phyloP scores from a whole-genome alignment of 2,113 vertebrate species.

The Myotis lucifugus region DNA sequence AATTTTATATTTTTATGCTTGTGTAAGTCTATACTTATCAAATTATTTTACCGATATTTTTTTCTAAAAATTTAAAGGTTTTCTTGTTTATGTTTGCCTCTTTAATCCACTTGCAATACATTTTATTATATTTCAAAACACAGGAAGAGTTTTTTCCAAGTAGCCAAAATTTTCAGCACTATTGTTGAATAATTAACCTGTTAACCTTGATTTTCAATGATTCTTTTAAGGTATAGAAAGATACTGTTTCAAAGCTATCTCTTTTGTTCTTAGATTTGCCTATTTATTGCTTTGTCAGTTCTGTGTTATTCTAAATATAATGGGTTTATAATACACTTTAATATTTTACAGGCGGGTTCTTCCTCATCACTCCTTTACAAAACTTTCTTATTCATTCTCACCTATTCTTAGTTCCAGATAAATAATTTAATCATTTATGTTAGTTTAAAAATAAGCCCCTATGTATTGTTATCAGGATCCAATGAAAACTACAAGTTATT shows the following conservation, averaged over 20 bases:
- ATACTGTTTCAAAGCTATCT: not conserved
- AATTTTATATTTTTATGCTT: not conserved
- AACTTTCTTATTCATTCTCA: not conserved
- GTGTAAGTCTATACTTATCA: not conserved
- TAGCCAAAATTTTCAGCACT: not conserved
- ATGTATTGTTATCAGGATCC: not conserved
- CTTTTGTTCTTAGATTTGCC: not conserved
- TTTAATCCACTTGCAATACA: not conserved
- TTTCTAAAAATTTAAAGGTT: not conserved
- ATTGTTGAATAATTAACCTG: not conserved
- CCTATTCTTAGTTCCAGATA: not conserved
- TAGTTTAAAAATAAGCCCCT: not conserved
- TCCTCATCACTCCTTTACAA: not conserved
- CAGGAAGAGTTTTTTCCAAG: not conserved
- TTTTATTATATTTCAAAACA: not conserved
- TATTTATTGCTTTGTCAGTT: not conserved
- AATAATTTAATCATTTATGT: not conserved
- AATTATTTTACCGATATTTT: not conserved
- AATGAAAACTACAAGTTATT: not conserved
- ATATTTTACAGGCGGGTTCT: not conserved
- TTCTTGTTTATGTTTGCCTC: not conserved
- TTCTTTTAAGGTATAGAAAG: not conserved
- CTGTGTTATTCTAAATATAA: not conserved
- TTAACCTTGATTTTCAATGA: not conserved
- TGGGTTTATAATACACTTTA: not conserved